Base-by-base conservation (phyloP, 2,888 invertebrate species). In the Dysmachus trigonus region DNA sequence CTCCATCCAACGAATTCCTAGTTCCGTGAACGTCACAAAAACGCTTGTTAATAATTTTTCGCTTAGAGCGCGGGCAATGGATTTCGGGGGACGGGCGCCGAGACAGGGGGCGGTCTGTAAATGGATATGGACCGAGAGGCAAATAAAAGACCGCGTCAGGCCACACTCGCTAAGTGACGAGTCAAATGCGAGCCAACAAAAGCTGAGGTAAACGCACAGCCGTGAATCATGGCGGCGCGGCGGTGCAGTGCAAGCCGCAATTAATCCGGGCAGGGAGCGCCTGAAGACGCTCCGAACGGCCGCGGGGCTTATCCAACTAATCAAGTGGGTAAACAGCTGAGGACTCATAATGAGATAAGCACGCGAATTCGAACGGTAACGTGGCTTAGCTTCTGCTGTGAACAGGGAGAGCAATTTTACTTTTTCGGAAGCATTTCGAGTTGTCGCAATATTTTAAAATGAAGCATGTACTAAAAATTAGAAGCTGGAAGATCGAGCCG, bases 21-120 rank as follows among this genome's bases (percentile, higher is more conserved):
- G 73, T 73, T 73, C 73, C 33, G 73, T 35, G 73, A 73, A 73
- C 73, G 73, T 73, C 73, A 33, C 35, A 33, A 73, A 73, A 33
- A 18, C 31, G 73, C n/a, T 73, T 35, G 18, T 73, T 73, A 73
- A 35, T 73, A 35, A 73, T 73, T 73, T 73, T 35, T 33, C 73
- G n/a, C 35, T 33, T 73, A 22, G 73, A 73, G 18, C 35, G 31
- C 15, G 73, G 30, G 31, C 27, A 72, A 13, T 7, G 6, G 15
- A 31, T 4, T 15, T 53, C 22, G 41, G 8, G 10, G 7, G 41
- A 10, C 15, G 15, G 15, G 2, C 8, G 7, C 22, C 22, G 53
- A 22, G 53, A 22, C 22, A 22, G 51, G 22, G 22, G 53, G 53
- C 27, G 62, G 27, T 18, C 10, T 62, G 27, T 62, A 62, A 27